Conservation (phyloP, 2,113 vertebrate species). For the Petrocephalus microphthalmus region DNA sequence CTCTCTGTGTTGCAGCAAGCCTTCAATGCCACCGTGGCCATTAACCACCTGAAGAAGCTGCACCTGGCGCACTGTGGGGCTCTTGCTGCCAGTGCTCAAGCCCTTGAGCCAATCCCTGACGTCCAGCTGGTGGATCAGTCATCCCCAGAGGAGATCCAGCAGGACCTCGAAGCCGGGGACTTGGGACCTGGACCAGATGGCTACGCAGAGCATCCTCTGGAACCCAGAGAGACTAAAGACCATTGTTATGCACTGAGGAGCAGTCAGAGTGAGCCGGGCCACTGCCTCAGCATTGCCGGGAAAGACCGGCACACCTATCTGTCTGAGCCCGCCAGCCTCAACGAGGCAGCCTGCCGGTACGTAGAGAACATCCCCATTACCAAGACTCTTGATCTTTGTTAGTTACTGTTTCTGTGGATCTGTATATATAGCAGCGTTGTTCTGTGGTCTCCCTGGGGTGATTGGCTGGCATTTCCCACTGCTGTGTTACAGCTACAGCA, state of each 20-base stretch:
- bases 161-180: slow-evolving; percentile 3
- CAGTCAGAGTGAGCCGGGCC: slow-evolving; percentile 36
- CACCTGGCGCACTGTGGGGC: slow-evolving; percentile 66
- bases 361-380: slow-evolving; percentile 28
- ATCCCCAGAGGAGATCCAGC: slow-evolving; percentile 35
- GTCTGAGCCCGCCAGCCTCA: slow-evolving; percentile 66
- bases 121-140: slow-evolving; percentile 46
- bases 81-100: slow-evolving; percentile 2
- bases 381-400: neutral
- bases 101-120: slow-evolving; percentile 39
- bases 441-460: neutral
- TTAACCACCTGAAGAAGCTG: slow-evolving; percentile 91
- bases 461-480: neutral
- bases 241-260: slow-evolving; percentile 47
- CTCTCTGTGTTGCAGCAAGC: slow-evolving; percentile 70
- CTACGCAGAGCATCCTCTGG: slow-evolving; percentile 35
- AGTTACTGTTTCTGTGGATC: neutral
- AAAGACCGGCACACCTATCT: slow-evolving; percentile 58
- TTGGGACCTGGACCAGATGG: neutral
- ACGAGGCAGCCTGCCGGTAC: slow-evolving; percentile 35
- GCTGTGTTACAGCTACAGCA: slow-evolving; percentile 59
- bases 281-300: slow-evolving; percentile 43
- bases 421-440: neutral
- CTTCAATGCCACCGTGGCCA: slow-evolving; percentile 79
- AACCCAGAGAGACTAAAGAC: slow-evolving; percentile 40